Evolutionary conservation across 2,888 invertebrate species (phyloP), one percentile per base, ranked within the genome.

Genomic region (Enoplolaimus lenunculus): DNA sequence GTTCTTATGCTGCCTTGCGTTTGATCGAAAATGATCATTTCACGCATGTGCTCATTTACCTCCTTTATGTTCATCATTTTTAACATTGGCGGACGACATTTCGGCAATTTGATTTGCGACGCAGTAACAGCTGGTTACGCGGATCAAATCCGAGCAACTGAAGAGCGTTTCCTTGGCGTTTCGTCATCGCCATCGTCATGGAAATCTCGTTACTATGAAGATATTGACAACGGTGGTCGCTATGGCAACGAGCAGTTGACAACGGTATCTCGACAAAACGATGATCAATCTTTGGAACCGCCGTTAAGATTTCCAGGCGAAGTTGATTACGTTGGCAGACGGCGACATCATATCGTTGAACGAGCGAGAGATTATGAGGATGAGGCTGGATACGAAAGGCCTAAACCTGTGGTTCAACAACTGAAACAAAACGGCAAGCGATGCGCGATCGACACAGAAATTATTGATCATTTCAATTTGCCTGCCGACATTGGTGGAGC

Each of bases 361-460:
- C 7, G 45, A 45, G 45, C 45, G 7, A 21, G 7, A 45, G 45
- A 45, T 21, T 45, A 45, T 21, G 45, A 45, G 21, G 45, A 45
- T 13, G 45, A 45, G 7, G 7, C 45, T 21, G 45, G 21, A 7
- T 45, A 45, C 45, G n/a, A n/a, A n/a, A n/a, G n/a, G n/a, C n/a
- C n/a, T n/a, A n/a, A n/a, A n/a, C n/a, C n/a, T n/a, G n/a, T n/a
- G n/a, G n/a, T n/a, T n/a, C n/a, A n/a, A n/a, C n/a, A n/a, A n/a
- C n/a, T n/a, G n/a, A 45, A 45, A 21, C 45, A 7, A 13, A 7
- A 21, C 7, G 7, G 21, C 21, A 45, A 45, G 45, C 45, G 45
- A 45, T 66, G 67, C 34, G 67, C 67, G n/a, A 29, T 34, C 33
- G 67, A 66, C 31, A 66, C 67, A 31, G 33, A 66, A 66, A 34